Conservation (phyloP, 2,888 invertebrate species). For the Andrena hattorfiana region DNA sequence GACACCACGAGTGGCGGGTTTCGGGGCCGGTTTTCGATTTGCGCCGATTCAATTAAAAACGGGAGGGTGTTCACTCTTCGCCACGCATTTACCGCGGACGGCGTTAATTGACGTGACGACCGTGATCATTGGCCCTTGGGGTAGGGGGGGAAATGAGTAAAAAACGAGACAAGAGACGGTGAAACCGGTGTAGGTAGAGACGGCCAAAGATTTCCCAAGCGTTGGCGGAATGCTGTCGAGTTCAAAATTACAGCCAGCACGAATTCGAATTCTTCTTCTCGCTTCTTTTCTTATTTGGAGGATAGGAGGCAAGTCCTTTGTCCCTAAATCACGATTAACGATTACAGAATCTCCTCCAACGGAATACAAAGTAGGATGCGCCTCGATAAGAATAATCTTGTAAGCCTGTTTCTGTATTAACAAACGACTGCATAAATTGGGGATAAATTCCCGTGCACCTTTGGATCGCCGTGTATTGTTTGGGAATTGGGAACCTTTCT, state of each 20-base stretch:
- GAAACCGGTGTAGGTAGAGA: slow-evolving; percentile 30
- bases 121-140: slow-evolving; percentile 58
- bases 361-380: background rate
- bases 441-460: background rate
- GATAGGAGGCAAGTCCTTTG: slow-evolving; percentile 13
- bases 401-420: background rate
- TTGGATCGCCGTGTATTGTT: background rate
- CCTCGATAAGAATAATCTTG: background rate
- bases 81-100: slow-evolving; percentile 58
- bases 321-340: slow-evolving; percentile 6
- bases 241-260: slow-evolving; percentile 49
- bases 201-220: slow-evolving; percentile 45
- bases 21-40: slow-evolving; percentile 66
- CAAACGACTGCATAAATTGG: background rate
- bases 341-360: background rate
- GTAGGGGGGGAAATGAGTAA: slow-evolving; percentile 17
- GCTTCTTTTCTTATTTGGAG: background rate
- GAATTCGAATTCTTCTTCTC: slow-evolving; percentile 4
- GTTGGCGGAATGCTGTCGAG: slow-evolving; percentile 38
- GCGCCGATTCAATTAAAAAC: slow-evolving; percentile 71
- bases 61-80: slow-evolving; percentile 67
- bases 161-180: slow-evolving; percentile 44
- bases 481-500: background rate
- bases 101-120: slow-evolving; percentile 72
- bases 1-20: slow-evolving; percentile 67